Evolutionary conservation across 2,888 invertebrate genomes (phyloP).

Genomic region (Rotaria sp.): DNA sequence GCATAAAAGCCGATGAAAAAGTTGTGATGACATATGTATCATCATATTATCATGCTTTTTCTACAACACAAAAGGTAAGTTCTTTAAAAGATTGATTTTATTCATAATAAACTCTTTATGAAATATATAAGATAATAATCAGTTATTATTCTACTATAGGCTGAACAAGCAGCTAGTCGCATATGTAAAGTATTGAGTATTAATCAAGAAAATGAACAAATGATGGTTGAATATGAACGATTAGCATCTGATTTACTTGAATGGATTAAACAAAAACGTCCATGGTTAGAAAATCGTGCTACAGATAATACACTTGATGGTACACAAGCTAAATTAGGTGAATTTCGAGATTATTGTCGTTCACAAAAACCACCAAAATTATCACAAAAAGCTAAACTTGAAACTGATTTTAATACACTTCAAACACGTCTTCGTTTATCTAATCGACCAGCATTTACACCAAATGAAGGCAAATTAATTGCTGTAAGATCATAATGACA

Average conservation of each 20-base stretch:
- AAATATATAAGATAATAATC: no score
- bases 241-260: slow-evolving; percentile 74
- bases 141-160: no score
- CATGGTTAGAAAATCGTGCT: slow-evolving; percentile 3
- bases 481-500: slow-evolving; percentile 61
- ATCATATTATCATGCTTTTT: slow-evolving; percentile 98
- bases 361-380: slow-evolving; percentile 98
- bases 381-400: slow-evolving; percentile 94
- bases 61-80: slow-evolving; percentile 52
- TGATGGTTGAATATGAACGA: slow-evolving; percentile 99
- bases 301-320: slow-evolving; percentile 74
- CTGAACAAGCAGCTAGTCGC: slow-evolving; percentile 98
- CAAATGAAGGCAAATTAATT: slow-evolving; percentile 97
- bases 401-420: slow-evolving; percentile 98
- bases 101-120: no score
- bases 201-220: slow-evolving; percentile 98
- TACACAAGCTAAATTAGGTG: slow-evolving; percentile 91
- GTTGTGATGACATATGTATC: slow-evolving; percentile 98
- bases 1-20: slow-evolving; percentile 76
- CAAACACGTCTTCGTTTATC: slow-evolving; percentile 94
- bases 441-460: slow-evolving; percentile 97
- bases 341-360: slow-evolving; percentile 94
- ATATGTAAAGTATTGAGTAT: slow-evolving; percentile 99
- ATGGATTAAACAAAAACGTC: slow-evolving; percentile 13
- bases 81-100: background rate